phyloP scores from a whole-genome alignment of 2,797 vertebrate species.

The Chloroceryle inda region DNA sequence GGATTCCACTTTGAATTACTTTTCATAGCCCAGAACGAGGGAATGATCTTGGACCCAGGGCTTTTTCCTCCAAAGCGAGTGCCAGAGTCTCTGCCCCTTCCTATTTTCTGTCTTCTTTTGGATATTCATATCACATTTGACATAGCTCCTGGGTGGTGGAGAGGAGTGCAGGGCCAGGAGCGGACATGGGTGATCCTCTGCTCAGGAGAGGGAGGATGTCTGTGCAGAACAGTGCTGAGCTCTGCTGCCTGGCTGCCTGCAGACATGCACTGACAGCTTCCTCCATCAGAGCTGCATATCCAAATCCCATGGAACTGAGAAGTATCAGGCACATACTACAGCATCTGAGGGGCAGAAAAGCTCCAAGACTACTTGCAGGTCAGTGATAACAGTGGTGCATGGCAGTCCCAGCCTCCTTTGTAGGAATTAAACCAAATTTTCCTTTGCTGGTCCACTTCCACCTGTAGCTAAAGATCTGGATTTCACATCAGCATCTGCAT shows the following conservation, averaged over 20 bases:
- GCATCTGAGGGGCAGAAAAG: background rate
- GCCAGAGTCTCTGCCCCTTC: background rate
- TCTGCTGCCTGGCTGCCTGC: background rate
- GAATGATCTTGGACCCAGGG: background rate
- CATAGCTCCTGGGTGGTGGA: fast-evolving
- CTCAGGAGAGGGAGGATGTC: background rate
- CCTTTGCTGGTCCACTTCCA: background rate
- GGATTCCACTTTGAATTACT: background rate
- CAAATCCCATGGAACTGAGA: background rate
- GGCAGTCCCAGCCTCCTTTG: background rate
- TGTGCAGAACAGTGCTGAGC: fast-evolving
- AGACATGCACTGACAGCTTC: background rate
- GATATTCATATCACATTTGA: background rate
- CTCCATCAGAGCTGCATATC: background rate
- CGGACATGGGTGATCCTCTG: background rate
- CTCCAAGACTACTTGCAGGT: background rate
- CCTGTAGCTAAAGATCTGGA: background rate
- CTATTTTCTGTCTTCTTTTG: background rate
- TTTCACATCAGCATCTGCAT: background rate
- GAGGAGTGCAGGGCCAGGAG: background rate
- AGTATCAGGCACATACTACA: background rate
- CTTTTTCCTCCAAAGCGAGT: background rate
- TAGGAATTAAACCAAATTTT: background rate
- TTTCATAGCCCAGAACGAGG: background rate
- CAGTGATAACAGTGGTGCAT: background rate